phyloP scores from a whole-genome alignment of 2,797 vertebrate species.

The Microctenopoma stevenorrisi region DNA sequence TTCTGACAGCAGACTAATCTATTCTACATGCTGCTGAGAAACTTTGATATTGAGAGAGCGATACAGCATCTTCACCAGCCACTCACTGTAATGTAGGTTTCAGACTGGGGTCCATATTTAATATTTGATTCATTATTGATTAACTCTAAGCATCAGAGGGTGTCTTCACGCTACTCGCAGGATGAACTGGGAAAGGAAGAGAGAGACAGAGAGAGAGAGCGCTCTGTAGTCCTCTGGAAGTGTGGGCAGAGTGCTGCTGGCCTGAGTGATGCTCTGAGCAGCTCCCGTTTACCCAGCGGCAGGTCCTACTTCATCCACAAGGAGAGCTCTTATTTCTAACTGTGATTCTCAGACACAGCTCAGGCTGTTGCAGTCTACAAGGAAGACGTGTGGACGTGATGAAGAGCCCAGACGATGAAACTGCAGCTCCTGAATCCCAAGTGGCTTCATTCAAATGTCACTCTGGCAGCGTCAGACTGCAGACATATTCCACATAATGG shows the following conservation, averaged over 20 bases:
- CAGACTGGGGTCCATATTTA: too few species aligned
- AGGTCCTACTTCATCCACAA: background rate
- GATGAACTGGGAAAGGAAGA: too few species aligned
- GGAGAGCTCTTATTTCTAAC: constrained; percentile 19
- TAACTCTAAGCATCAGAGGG: too few species aligned
- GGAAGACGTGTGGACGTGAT: constrained; percentile 33
- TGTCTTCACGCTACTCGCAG: too few species aligned
- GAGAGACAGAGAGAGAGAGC: too few species aligned
- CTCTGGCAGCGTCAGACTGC: constrained; percentile 21
- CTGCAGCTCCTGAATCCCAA: constrained; percentile 47
- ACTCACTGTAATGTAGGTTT: background rate
- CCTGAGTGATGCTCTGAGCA: background rate
- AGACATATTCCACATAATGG: constrained; percentile 47
- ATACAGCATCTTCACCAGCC: background rate
- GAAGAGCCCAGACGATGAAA: constrained; percentile 53
- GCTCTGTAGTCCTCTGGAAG: background rate
- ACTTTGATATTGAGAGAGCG: constrained; percentile 9
- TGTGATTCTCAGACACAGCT: constrained; percentile 33
- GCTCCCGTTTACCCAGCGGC: constrained; percentile 9
- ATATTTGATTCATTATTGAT: too few species aligned
- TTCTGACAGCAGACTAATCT: constrained; percentile 43
- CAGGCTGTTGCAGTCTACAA: constrained; percentile 21
- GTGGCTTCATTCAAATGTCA: constrained; percentile 58
- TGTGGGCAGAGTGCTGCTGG: background rate
- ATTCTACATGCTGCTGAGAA: constrained; percentile 38